Evolutionary conservation across 2,113 vertebrate species (phyloP), one percentile per base, ranked within the genome.

Genomic region (Istiophorus platypterus): DNA sequence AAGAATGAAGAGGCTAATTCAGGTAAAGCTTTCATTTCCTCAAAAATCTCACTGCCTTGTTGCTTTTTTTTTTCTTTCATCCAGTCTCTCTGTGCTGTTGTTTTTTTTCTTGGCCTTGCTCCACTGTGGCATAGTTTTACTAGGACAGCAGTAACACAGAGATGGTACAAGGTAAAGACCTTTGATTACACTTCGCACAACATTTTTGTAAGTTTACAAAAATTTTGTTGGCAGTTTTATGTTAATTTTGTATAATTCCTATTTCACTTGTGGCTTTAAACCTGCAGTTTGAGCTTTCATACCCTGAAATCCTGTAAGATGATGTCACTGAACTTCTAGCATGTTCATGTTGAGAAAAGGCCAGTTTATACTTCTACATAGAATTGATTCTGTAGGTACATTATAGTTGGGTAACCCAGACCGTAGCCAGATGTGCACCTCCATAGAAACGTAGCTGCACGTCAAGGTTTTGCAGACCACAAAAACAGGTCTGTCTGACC

Each of bases 1-100:
- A 37, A 79, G 34, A 80, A 84, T 85, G 79, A 88, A 74, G 84
- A 71, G 54, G 47, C 27, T 70, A 45, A 34, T 67, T 67, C 72
- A 85, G 65, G 89, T 77, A 65, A 69, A 69, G 26, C 78, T 69
- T 64, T 56, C 1, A 27, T 52, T 68, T 79, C 37, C 27, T 39
- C 5, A 58, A 17, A 84, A 37, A 67, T 71, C 41, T 63, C 18
- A 45, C 62, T n/a, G 15, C 15, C 59, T 78, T 3, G 0, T 42
- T 37, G 5, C 4, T 24, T 7, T 0, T 51, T 15, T 78, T 45
- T 56, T 14, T 29, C 2, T 47, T 58, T 13, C 2, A 49, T 12
- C 51, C n/a, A 24, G 0, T 24, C 17, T 20, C 17, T 61, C 17
- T 47, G 22, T 47, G 37, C 26, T 57, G n/a, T 66, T 58, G 6